phyloP scores from a whole-genome alignment of 2,888 invertebrate species.

The Noctua janthina region DNA sequence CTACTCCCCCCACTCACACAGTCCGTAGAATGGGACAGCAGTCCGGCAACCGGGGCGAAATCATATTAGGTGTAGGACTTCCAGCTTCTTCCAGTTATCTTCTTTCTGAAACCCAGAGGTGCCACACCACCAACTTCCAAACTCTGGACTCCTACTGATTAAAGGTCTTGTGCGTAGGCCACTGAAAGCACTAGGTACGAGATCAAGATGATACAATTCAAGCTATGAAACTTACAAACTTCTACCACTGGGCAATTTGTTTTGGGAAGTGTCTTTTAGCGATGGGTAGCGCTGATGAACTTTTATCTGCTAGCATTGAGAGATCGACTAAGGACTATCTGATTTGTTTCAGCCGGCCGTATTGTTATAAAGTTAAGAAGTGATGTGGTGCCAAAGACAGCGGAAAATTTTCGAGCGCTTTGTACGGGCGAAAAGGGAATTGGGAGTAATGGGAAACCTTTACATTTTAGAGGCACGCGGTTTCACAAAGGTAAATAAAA shows the following conservation, averaged over 20 bases:
- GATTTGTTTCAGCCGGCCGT: slow-evolving; percentile 92
- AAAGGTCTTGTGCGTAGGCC: too few relatives aligned
- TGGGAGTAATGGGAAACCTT: slow-evolving; percentile 92
- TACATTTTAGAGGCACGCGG: slow-evolving; percentile 95
- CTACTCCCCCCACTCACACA: not conserved
- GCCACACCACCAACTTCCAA: too few relatives aligned
- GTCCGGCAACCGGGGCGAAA: too few relatives aligned
- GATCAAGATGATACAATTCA: too few relatives aligned
- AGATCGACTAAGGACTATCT: not conserved
- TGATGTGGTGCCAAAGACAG: slow-evolving; percentile 95
- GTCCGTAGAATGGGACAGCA: too few relatives aligned
- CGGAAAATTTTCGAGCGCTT: slow-evolving; percentile 97
- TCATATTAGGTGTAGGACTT: too few relatives aligned
- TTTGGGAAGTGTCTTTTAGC: not conserved
- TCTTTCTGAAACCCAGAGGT: too few relatives aligned
- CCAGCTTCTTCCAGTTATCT: too few relatives aligned
- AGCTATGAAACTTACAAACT: not conserved
- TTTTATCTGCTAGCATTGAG: not conserved
- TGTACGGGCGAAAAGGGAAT: slow-evolving; percentile 97
- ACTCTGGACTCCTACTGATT: too few relatives aligned
- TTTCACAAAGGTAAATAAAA: slow-evolving; percentile 93
- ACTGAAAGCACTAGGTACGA: too few relatives aligned
- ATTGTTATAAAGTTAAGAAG: slow-evolving; percentile 96
- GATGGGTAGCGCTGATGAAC: not conserved
- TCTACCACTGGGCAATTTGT: not conserved